A percentile compares a stretch with the other conserved stretches of the same genome.
Conservation (phyloP, 2,113 vertebrate genomes). For the Thomomys bottae region DNA sequence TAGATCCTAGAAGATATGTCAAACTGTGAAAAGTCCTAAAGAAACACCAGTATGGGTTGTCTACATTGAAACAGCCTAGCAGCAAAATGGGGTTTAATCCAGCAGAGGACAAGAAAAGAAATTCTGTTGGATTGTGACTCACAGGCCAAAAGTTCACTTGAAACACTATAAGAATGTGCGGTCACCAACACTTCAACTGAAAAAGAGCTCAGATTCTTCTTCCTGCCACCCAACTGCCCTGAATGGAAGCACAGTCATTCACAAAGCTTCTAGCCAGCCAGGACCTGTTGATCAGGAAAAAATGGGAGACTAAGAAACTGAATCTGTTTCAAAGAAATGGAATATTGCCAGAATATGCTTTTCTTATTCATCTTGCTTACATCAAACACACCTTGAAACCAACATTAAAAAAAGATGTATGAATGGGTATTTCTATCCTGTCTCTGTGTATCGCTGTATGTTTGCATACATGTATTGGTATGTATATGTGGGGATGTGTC, state of each 20-base stretch:
- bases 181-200: background rate
- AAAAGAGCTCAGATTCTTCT: slow-evolving; percentile 27
- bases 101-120: background rate
- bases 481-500: background rate
- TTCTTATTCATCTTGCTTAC: slow-evolving; percentile 33
- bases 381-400: slow-evolving; percentile 45
- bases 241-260: slow-evolving; percentile 12
- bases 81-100: background rate
- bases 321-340: slow-evolving; percentile 46
- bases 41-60: background rate
- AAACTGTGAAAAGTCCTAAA: background rate
- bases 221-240: background rate
- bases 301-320: background rate
- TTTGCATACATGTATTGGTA: background rate
- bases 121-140: background rate
- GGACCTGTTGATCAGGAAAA: slow-evolving; percentile 15
- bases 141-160: slow-evolving; percentile 47
- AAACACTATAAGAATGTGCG: background rate
- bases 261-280: background rate
- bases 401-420: background rate
- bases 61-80: background rate
- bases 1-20: background rate
- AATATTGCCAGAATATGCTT: slow-evolving; percentile 24
- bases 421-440: background rate
- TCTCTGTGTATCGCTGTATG: background rate